These are phyloP conservation scores for Stictocephala bisonia DNA, from an alignment of 2,888 invertebrate species.

Conservation along the genomic window DNA sequence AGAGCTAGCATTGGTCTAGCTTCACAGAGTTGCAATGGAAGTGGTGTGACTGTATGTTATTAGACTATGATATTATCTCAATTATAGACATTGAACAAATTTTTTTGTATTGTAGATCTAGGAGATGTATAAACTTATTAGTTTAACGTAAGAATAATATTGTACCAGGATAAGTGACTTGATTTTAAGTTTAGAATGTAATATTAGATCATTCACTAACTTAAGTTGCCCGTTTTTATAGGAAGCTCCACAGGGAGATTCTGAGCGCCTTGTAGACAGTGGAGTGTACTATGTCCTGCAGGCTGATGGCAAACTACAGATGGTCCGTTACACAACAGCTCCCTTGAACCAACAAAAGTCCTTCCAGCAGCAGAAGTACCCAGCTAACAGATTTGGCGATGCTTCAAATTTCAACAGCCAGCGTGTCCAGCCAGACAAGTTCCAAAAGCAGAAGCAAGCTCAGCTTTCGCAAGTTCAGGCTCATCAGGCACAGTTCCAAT, in stretches of 20 bases:
- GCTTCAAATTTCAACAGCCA: conserved; percentile 31
- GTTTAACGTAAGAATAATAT: too few species aligned
- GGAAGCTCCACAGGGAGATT: background rate
- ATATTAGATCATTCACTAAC: too few species aligned
- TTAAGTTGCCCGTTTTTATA: too few species aligned
- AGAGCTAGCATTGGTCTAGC: too few species aligned
- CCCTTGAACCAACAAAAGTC: conserved; percentile 35
- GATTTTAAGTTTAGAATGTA: too few species aligned
- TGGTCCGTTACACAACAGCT: conserved; percentile 54
- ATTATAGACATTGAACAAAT: too few species aligned
- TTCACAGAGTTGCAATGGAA: too few species aligned
- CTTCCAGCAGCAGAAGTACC: conserved; percentile 14
- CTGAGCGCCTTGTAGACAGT: conserved; percentile 46
- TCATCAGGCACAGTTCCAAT: conserved; percentile 29
- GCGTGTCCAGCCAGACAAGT: conserved; percentile 12
- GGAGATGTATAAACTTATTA: too few species aligned
- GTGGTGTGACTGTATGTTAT: too few species aligned
- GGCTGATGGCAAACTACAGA: conserved; percentile 58
- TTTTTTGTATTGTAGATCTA: too few species aligned
- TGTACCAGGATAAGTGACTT: too few species aligned
- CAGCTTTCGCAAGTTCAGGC: conserved; percentile 25
- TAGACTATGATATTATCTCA: too few species aligned
- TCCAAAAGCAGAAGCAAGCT: conserved; percentile 14
- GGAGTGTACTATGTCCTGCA: conserved; percentile 58
- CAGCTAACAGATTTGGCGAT: conserved; percentile 10